These are phyloP conservation scores for Trypoxylus dichotomus DNA, from an alignment of 1,140 invertebrate species.

Conservation along the genomic window DNA sequence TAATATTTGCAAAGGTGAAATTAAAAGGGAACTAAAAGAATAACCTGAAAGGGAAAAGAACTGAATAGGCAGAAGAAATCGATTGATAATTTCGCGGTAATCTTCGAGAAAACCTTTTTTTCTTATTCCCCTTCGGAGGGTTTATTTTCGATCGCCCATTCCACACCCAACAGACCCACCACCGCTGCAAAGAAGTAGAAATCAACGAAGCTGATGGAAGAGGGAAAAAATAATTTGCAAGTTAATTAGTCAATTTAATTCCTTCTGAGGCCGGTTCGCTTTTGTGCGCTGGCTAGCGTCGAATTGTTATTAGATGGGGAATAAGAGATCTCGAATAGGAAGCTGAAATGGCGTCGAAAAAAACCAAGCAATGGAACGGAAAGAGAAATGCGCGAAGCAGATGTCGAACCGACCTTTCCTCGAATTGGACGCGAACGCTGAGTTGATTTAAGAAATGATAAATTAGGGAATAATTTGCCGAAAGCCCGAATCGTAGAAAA, in stretches of 20 bases:
- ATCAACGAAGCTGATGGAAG: no score
- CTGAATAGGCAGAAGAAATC: background rate
- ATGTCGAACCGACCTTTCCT: no score
- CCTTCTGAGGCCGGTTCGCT: background rate
- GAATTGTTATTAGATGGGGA: no score
- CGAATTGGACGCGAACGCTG: no score
- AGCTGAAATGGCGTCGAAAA: no score
- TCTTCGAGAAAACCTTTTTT: no score
- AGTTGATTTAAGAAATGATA: no score
- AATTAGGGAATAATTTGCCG: no score
- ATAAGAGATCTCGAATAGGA: no score
- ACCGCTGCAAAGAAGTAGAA: background rate
- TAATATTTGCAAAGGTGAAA: background rate
- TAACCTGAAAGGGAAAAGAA: background rate
- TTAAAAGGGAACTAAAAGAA: background rate
- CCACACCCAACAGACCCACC: background rate
- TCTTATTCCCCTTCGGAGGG: background rate
- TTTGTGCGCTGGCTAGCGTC: background rate
- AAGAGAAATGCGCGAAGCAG: no score
- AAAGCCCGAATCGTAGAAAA: no score
- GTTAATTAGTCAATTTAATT: constrained; percentile 2
- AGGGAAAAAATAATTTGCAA: background rate
- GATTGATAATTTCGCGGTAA: background rate
- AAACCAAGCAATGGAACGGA: no score
- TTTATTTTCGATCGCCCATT: background rate